Base-by-base conservation (phyloP, 2,113 vertebrate genomes). In the Pipa parva region DNA sequence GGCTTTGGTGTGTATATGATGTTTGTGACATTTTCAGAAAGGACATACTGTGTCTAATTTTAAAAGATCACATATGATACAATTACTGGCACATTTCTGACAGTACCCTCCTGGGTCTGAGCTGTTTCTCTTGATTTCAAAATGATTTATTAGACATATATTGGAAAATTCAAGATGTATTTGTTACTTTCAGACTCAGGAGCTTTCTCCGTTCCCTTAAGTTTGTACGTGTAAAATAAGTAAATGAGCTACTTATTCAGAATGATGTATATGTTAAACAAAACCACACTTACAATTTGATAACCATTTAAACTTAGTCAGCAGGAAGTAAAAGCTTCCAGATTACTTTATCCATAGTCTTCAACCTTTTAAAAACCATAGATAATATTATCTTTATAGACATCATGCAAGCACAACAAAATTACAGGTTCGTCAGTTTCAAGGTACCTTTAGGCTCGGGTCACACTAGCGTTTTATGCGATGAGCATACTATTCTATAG, bases 61-160 rank as follows among this genome's bases (percentile, higher is more conserved):
- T 22, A 18, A 58, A 36, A 33, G 55, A 29, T 58, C 55, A 58
- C 31, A 58, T 58, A 42, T 42, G 39, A 42, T 42, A 58, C n/a
- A 21, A 58, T 36, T 20, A 29, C 29, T 36, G 28, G 20, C 22
- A 18, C n/a, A 58, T 58, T 33, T 58, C 24, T 58, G 55, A 58
- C 55, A 58, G 21, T 6, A 29, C 36, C 31, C 55, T 58, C 28
- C 29, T 58, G 55, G 55, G 55, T 31, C 18, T 58, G 55, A 58
- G 29, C 55, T 58, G 55, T 29, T 37, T 58, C 55, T 10, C 29
- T 20, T 58, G 9, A 58, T 36, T 56, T 20, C 36, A 20, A 58
- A 33, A 58, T 58, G 55, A 58, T 58, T 36, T 58, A 58, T 58
- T 36, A 22, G 27, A 20, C 31, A 22, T 36, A 3, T 28, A 22